A percentile compares a stretch with the other conserved stretches of the same genome.
Conservation (phyloP, 2,113 vertebrate genomes). For the Leptocoma aspasia region DNA sequence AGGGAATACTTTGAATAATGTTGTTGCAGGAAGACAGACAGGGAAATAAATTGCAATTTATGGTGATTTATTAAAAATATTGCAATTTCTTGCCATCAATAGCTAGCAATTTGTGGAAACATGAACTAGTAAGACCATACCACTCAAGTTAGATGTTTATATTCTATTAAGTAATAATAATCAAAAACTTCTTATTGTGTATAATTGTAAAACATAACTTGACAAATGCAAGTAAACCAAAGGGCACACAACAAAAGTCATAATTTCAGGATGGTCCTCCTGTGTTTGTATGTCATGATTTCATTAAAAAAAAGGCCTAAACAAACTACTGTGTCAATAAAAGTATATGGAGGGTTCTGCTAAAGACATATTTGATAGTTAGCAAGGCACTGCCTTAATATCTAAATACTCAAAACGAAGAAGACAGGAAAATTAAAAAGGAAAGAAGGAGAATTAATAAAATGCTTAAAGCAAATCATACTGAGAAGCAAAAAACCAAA, state of each 20-base stretch:
- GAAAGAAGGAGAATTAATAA: not conserved
- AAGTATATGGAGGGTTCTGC: not conserved
- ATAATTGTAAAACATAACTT: not conserved
- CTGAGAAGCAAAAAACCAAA: not conserved
- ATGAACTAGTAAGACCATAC: not conserved
- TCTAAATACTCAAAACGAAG: not conserved
- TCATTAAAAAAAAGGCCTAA: not conserved
- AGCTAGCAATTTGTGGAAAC: not conserved
- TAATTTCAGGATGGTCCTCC: not conserved
- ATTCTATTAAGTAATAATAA: not conserved
- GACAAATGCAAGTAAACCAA: not conserved
- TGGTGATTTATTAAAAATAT: not conserved
- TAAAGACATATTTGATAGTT: not conserved
- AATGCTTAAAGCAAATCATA: not conserved
- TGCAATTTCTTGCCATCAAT: not conserved
- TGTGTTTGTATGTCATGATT: not conserved
- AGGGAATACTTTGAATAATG: not conserved
- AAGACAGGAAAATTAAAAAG: not conserved
- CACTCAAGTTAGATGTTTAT: not conserved
- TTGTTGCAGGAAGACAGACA: not conserved
- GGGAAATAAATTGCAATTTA: not conserved
- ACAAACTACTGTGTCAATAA: not conserved
- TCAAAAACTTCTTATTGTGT: not conserved
- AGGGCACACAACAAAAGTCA: not conserved
- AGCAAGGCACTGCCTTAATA: not conserved